Base-by-base conservation (phyloP, 2,113 vertebrate species). In the Hemichromis elongatus region DNA sequence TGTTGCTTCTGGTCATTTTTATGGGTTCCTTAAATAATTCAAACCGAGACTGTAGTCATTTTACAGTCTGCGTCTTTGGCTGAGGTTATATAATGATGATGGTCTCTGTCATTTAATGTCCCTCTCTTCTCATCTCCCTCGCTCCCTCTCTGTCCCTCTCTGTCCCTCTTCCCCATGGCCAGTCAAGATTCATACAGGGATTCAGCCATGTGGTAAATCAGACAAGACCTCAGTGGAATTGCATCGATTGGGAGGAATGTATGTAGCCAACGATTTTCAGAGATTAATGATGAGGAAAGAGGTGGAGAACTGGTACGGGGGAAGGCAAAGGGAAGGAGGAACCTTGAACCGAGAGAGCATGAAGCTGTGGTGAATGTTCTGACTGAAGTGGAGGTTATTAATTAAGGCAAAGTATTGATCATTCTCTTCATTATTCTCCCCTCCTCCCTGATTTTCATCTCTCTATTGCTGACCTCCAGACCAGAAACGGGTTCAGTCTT, bases 211-310 rank as follows among this genome's bases (percentile, higher is more conserved):
- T 95, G 93, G 92, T 93, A 94, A 95, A 94, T 95, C 95, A 94
- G 93, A 95, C 95, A 95, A 92, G 94, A 92, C 93, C 94, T 94
- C 89, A 18, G 91, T 90, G 93, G 95, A 92, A 92, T 92, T 93
- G 93, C 93, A 95, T 96, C 91, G 94, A 95, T 95, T 92, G 92
- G 89, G 90, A 91, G 92, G 88, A 94, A 94, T 94, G 91, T 92
- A 94, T 95, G 95, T 95, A 94, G 92, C 92, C 92, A 93, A 94
- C 81, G 87, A 95, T 95, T 96, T 96, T 93, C 91, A 93, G 85
- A 92, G 95, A 95, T 94, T 94, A 94, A 95, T 93, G 93, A 94
- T 50, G 92, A 93, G 89, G 92, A 91, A 92, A 90, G 93, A 90
- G 86, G 84, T 77, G 80, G 85, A 86, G 84, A 92, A 92, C 81